Evolutionary conservation across 2,797 vertebrate species (phyloP).

Genomic region (Sebastiscus tertius): DNA sequence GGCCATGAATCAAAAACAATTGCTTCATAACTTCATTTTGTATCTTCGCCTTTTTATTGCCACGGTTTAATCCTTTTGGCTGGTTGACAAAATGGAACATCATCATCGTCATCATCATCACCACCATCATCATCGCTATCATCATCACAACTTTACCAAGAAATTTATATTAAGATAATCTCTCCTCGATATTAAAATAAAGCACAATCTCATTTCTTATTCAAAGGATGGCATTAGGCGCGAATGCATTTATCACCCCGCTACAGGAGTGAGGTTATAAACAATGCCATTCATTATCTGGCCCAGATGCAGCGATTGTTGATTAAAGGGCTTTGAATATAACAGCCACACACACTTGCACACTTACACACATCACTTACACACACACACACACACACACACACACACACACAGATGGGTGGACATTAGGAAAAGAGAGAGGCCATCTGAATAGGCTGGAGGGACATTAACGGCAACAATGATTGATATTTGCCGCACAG

Average conservation of each 20-base stretch:
- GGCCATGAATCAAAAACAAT: slow-evolving; percentile 56
- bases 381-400: slow-evolving; percentile 81
- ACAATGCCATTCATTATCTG: slow-evolving; percentile 96
- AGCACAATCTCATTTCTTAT: slow-evolving; percentile 91
- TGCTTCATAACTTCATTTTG: slow-evolving; percentile 52
- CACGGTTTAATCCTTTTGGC: slow-evolving; percentile 49
- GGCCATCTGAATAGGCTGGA: slow-evolving; percentile 94
- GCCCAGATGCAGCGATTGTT: slow-evolving; percentile 96
- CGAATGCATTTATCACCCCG: slow-evolving; percentile 91
- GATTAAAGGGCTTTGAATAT: slow-evolving; percentile 95
- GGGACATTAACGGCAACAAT: slow-evolving; percentile 96
- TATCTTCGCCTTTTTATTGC: slow-evolving; percentile 55
- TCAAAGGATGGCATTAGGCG: slow-evolving; percentile 92
- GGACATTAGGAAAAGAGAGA: slow-evolving; percentile 91
- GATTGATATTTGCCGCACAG: slow-evolving; percentile 92
- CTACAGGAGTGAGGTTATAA: slow-evolving; percentile 94
- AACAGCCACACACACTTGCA: slow-evolving; percentile 51
- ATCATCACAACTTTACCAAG: slow-evolving; percentile 60
- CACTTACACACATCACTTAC: slow-evolving; percentile 77
- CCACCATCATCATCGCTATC: slow-evolving; percentile 27
- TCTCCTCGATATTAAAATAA: slow-evolving; percentile 68
- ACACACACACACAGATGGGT: slow-evolving; percentile 90
- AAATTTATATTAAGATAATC: slow-evolving; percentile 65
- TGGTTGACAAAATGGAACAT: slow-evolving; percentile 56
- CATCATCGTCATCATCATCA: slow-evolving; percentile 27